phyloP scores from a whole-genome alignment of 2,888 invertebrate species.

The Oscheius sp. region DNA sequence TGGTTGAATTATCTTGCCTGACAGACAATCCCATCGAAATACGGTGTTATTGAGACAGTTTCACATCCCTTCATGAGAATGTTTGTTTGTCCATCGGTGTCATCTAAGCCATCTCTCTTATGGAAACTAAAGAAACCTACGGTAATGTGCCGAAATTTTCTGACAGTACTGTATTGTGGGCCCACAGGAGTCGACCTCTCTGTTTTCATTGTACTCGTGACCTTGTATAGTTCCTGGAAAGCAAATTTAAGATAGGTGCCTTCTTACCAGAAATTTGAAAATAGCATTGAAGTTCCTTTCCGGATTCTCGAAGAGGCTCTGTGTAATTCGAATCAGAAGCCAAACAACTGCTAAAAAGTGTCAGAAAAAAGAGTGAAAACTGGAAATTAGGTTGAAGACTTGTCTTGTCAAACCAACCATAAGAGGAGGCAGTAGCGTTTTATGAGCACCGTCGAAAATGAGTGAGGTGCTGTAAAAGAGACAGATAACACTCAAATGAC shows the following conservation, averaged over 20 bases:
- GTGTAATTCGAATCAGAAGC: background rate
- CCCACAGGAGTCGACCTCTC: conserved; percentile 16
- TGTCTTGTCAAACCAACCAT: conserved; percentile 6
- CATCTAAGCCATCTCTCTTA: background rate
- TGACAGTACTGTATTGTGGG: conserved; percentile 7
- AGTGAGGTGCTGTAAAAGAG: conserved; percentile 32
- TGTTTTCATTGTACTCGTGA: background rate
- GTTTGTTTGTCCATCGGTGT: conserved; percentile 9
- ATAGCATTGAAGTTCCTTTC: background rate
- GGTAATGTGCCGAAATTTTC: conserved; percentile 24
- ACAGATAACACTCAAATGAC: conserved; percentile 29
- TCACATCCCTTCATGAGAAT: conserved; percentile 26
- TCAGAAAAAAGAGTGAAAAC: background rate
- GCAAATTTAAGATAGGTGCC: too few species aligned
- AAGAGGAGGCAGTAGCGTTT: conserved; percentile 4
- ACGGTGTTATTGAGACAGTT: background rate
- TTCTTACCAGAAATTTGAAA: conserved; percentile 17
- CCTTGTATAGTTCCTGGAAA: conserved; percentile 2
- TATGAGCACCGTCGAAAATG: conserved; percentile 16
- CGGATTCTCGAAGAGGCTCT: background rate
- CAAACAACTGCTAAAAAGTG: background rate
- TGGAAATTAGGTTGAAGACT: background rate
- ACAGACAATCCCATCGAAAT: conserved; percentile 26
- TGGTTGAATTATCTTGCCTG: background rate
- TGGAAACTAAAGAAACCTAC: conserved; percentile 1